A percentile compares a stretch with the other conserved stretches of the same genome.
phyloP scores from a whole-genome alignment of 23 tunicate species.

The Pegea sp. region DNA sequence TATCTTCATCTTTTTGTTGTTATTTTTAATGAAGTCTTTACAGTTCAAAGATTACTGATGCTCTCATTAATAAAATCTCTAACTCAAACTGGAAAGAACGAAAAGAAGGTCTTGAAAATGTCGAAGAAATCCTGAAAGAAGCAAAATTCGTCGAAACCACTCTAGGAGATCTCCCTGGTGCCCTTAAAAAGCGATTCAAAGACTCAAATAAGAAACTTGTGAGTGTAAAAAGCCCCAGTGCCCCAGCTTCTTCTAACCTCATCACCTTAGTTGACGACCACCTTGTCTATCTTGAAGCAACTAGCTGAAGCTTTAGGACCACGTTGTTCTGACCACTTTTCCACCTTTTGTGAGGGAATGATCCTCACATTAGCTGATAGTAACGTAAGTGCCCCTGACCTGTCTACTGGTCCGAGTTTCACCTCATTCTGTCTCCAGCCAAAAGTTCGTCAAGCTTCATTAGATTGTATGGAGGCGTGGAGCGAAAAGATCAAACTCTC shows the following conservation, averaged over 20 bases:
- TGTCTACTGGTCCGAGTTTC: background rate
- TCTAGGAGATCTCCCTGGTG: slow-evolving; percentile 57
- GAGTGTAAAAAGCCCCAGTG: too few relatives aligned
- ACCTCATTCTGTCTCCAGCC: slow-evolving; percentile 8
- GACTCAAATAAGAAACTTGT: slow-evolving; percentile 85
- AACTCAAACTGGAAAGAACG: slow-evolving; percentile 87
- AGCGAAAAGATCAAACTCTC: slow-evolving; percentile 59
- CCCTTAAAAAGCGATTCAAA: slow-evolving; percentile 46
- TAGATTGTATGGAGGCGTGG: slow-evolving; percentile 75
- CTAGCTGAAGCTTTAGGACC: slow-evolving; percentile 60
- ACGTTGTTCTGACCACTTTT: slow-evolving; percentile 38
- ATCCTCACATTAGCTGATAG: slow-evolving; percentile 57
- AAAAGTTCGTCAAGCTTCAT: slow-evolving; percentile 61
- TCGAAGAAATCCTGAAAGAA: slow-evolving; percentile 34
- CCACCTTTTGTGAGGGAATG: slow-evolving; percentile 10
- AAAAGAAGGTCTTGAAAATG: slow-evolving; percentile 60
- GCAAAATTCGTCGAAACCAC: slow-evolving; percentile 52
- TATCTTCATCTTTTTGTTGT: background rate
- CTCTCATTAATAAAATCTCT: slow-evolving; percentile 22
- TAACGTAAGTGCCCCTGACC: slow-evolving; percentile 17
- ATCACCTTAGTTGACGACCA: slow-evolving; percentile 38
- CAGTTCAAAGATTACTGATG: slow-evolving; percentile 58
- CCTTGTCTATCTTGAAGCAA: slow-evolving; percentile 39
- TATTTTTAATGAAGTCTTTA: slow-evolving; percentile 1
- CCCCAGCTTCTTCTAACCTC: too few relatives aligned